Conservation (phyloP, 1,140 invertebrate species). For the Elymnias hypermnestra region DNA sequence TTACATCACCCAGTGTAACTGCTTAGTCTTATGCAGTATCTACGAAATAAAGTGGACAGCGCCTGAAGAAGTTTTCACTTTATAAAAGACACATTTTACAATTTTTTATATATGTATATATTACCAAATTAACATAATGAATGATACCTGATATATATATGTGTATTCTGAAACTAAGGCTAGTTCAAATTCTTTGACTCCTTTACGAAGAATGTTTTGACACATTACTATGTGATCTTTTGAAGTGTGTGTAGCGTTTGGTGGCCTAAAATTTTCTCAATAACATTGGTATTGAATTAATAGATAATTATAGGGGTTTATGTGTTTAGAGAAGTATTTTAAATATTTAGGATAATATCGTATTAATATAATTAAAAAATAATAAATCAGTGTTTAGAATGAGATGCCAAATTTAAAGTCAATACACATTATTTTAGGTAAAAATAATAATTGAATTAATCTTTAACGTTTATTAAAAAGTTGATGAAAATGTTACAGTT, state of each 20-base stretch:
- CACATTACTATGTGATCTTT: no score
- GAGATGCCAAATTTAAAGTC: conserved; percentile 76
- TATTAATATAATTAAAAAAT: conserved; percentile 44
- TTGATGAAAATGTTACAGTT: conserved; percentile 75
- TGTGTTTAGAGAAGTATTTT: conserved; percentile 76
- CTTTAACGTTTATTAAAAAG: conserved; percentile 73
- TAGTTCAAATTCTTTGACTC: no score
- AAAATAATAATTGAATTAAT: conserved; percentile 72
- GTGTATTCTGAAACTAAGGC: no score
- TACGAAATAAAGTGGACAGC: no score
- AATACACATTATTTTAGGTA: conserved; percentile 76
- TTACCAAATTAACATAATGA: no score
- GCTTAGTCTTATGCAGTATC: no score
- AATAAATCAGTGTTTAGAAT: conserved; percentile 73
- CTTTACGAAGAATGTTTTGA: no score
- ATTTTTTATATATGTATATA: no score
- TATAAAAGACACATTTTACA: no score
- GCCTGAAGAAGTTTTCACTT: no score
- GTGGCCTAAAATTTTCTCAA: conserved; percentile 66
- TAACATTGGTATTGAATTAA: conserved; percentile 69
- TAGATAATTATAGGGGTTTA: conserved; percentile 73
- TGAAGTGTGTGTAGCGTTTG: conserved; percentile 59
- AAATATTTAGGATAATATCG: conserved; percentile 67
- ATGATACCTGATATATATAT: no score
- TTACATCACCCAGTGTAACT: no score